Conservation (phyloP, 2,113 vertebrate species). For the Gorsachius goisagi region DNA sequence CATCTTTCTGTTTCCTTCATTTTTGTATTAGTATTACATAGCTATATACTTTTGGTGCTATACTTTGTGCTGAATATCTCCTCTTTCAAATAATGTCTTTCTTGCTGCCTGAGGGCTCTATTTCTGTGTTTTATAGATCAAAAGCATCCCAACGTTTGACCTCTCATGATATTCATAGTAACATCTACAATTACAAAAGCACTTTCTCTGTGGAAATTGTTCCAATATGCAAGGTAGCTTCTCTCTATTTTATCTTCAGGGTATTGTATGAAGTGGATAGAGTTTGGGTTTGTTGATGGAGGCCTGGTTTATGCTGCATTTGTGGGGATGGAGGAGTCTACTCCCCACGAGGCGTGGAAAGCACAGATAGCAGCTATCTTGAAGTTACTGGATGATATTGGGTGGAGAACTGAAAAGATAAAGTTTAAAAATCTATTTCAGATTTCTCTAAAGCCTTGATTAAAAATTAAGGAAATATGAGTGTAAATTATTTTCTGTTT, state of each 20-base stretch:
- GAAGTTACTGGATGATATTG: background rate
- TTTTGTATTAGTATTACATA: background rate
- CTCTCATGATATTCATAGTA: slow-evolving; percentile 95
- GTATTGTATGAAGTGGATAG: background rate
- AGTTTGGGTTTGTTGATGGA: background rate
- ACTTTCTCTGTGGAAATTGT: slow-evolving; percentile 97
- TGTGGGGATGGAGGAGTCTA: accelerated
- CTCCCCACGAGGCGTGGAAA: accelerated
- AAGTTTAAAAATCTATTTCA: background rate
- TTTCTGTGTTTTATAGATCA: slow-evolving; percentile 72
- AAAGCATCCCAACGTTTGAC: slow-evolving; percentile 94
- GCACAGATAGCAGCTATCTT: background rate
- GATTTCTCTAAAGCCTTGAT: background rate
- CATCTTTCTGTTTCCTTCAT: background rate
- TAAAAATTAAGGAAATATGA: background rate
- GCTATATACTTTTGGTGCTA: background rate
- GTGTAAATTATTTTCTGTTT: background rate
- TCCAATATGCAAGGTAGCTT: slow-evolving; percentile 91
- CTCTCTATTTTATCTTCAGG: background rate
- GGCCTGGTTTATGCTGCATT: background rate
- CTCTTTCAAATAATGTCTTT: background rate
- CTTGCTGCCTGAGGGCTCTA: background rate
- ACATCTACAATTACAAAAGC: slow-evolving; percentile 96
- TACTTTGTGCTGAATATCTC: background rate
- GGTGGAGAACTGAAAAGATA: background rate